A percentile compares a stretch with the other conserved stretches of the same genome.
phyloP scores from a whole-genome alignment of 2,888 invertebrate genomes.

The Trilocha varians region DNA sequence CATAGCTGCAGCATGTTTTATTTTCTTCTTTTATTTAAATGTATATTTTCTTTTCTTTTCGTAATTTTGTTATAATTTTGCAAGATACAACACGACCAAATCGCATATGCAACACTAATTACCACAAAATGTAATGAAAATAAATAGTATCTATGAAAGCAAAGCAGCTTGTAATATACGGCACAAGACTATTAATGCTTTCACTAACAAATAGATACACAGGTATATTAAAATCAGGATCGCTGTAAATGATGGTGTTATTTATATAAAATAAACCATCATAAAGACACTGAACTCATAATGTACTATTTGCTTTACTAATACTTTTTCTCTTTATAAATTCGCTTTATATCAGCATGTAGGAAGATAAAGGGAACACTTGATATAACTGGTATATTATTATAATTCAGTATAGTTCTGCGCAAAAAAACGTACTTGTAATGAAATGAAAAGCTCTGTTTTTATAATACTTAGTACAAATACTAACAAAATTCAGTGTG shows the following conservation, averaged over 20 bases:
- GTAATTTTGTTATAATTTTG: constrained; percentile 27
- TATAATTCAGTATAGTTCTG: no score
- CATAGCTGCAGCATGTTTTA: background rate
- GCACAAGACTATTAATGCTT: background rate
- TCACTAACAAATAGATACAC: background rate
- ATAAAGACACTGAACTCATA: no score
- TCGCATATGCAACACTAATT: constrained; percentile 31
- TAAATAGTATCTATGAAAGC: background rate
- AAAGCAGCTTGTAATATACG: constrained; percentile 5
- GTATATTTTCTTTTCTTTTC: constrained; percentile 7
- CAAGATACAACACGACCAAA: constrained; percentile 63
- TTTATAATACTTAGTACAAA: no score
- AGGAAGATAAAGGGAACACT: no score
- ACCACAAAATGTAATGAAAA: constrained; percentile 7
- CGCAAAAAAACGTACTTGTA: no score
- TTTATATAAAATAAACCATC: background rate
- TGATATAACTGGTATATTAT: no score
- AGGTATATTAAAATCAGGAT: background rate
- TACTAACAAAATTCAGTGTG: no score
- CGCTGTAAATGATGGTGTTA: background rate
- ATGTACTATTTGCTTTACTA: no score
- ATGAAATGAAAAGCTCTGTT: no score
- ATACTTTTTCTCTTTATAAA: no score
- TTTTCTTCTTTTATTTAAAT: background rate
- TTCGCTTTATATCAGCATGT: no score